Conservation (phyloP, 2,888 invertebrate genomes). For the Ditula angustiorana region DNA sequence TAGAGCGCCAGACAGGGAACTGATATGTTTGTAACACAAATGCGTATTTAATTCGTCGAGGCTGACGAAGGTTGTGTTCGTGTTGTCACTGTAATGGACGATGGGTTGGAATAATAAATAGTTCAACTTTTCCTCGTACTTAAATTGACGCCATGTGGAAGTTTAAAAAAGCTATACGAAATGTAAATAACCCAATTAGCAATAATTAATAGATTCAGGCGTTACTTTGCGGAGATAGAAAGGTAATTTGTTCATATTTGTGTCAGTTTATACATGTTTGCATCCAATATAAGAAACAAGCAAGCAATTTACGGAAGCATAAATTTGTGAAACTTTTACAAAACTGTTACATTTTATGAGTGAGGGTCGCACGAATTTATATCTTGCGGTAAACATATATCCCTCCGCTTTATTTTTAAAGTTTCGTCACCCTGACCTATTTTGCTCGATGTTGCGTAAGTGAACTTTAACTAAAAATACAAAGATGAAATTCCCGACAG, state of each 20-base stretch:
- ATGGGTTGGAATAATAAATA: too few species aligned
- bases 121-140: too few species aligned
- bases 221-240: too few species aligned
- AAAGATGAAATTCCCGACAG: constrained; percentile 2
- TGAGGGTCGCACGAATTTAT: constrained; percentile 30
- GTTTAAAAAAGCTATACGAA: too few species aligned
- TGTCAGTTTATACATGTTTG: background rate
- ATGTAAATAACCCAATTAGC: too few species aligned
- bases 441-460: background rate
- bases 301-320: constrained; percentile 27
- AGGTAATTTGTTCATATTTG: background rate
- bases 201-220: too few species aligned
- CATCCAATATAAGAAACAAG: constrained; percentile 31
- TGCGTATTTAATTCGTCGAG: too few species aligned
- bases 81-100: too few species aligned
- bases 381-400: constrained; percentile 20
- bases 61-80: too few species aligned
- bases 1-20: too few species aligned
- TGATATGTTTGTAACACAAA: too few species aligned
- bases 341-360: constrained; percentile 36
- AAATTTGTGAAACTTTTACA: constrained; percentile 37
- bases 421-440: constrained; percentile 12
- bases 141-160: too few species aligned
- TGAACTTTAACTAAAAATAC: constrained; percentile 3
- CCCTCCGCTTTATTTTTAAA: background rate